Base-by-base conservation (phyloP, 2,797 vertebrate genomes). In the Rhynchonycteris naso region DNA sequence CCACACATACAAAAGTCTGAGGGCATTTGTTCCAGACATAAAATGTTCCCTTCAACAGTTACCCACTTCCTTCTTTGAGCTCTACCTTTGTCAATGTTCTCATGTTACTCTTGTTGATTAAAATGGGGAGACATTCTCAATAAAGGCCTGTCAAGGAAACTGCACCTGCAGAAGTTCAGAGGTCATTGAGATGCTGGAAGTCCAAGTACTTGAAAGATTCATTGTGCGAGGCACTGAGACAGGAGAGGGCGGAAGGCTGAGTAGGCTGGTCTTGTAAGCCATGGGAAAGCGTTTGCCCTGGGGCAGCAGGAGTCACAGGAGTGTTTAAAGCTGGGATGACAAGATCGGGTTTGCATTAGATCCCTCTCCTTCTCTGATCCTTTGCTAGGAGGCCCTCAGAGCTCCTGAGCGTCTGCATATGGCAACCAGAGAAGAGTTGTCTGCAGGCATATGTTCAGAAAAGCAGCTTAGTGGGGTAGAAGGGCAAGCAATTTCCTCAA, bases 121-220 rank as follows among this genome's bases (percentile, higher is more conserved):
- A 81, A 63, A 19, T 84, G 68, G 43, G 65, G 79, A 83, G 79
- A 88, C 78, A 54, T 63, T 88, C 66, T 85, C 82, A 74, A 56
- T 19, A 24, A 78, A 52, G 54, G 16, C 19, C 13, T 69, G 65
- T 24, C 50, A 52, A 93, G 79, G 52, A 91, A 81, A 66, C 13
- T n/a, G 19, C 9, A 28, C 4, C 21, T n/a, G 24, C 18, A 21
- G 30, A 78, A 61, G 58, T 38, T 80, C 18, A 19, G 47, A 54
- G n/a, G 13, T 69, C 35, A 65, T 33, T 24, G 58, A 81, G 21
- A 94, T 24, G 58, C 24, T 63, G 43, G 63, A 88, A 76, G 35
- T 82, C 24, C 66, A 74, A 13, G 63, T 30, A 47, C 15, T 59
- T 9, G 35, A 81, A 33, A 59, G 21, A 83, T 65, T 93, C 13